Conservation (phyloP, 2,888 invertebrate genomes). For the Cantharis lateralis region DNA sequence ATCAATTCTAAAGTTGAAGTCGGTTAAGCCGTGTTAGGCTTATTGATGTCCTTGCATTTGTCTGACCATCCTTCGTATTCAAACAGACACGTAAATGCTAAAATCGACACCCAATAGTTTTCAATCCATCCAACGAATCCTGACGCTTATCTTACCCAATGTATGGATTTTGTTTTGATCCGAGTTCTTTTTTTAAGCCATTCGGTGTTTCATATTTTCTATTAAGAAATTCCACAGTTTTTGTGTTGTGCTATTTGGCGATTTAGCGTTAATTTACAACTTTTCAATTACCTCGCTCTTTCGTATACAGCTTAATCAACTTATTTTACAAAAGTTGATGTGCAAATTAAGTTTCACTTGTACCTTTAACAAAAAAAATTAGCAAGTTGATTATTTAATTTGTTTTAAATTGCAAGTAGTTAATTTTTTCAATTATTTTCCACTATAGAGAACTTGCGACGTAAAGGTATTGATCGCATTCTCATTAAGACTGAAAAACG, state of each 20-base stretch:
- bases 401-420: background rate
- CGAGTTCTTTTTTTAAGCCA: background rate
- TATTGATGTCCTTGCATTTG: conserved; percentile 50
- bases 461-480: background rate
- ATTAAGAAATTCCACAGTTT: background rate
- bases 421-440: background rate
- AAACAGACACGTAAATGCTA: conserved; percentile 41
- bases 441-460: background rate
- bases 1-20: conserved; percentile 43
- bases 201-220: background rate
- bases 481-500: background rate
- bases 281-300: background rate
- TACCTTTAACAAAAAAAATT: background rate
- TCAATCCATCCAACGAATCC: conserved; percentile 13
- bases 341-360: background rate
- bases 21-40: conserved; percentile 44
- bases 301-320: background rate
- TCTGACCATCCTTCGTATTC: conserved; percentile 35
- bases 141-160: background rate
- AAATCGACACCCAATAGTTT: conserved; percentile 30
- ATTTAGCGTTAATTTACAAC: background rate
- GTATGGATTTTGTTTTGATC: background rate
- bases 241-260: background rate
- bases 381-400: background rate
- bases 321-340: background rate